Base-by-base conservation (phyloP, 2,113 vertebrate species). In the Callospermophilus lateralis region DNA sequence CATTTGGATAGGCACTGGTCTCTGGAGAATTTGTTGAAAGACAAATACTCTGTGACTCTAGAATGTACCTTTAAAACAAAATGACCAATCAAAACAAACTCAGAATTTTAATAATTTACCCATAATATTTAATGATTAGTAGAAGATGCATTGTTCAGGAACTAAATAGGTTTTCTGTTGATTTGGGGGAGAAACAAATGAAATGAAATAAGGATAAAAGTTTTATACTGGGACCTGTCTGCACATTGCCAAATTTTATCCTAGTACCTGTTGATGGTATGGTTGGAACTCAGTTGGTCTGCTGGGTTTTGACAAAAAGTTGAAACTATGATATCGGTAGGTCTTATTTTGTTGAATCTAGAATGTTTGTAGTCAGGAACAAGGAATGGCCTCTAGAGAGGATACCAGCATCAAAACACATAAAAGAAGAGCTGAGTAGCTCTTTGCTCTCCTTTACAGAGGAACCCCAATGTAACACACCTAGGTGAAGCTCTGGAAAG, bases 221-320 rank as follows among this genome's bases (percentile, higher is more conserved):
- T 1, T 79, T 72, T n/a, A 86, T 76, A 28, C 55, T 77, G 26
- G 5, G 90, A 84, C 39, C 37, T 94, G 8, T 26, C 48, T 12
- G 11, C 16, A 74, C 24, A 78, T 10, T 58, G 61, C 4, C 78
- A 91, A 58, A 76, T 91, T 94, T 84, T 42, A 80, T 89, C 48
- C 58, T 39, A 2, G 26, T 77, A 86, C 11, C 53, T 96, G n/a
- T 63, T 77, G 32, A 78, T 7, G 15, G 4, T 53, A 67, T 63
- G 32, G 32, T 74, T 84, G 48, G 16, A 89, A 88, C 37, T 53
- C 8, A 84, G 34, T 84, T 78, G 61, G 30, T 81, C 58, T 55
- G n/a, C 20, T 70, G 39, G 81, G 87, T 93, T 87, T 88, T 83
- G 42, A 90, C 80, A 91, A 55, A 80, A 84, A 77, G 19, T 86